Evolutionary conservation across 53 echinoderm and acorn worm species (phyloP), one percentile per base, ranked within the genome.

Genomic region (Arbacia lixula): DNA sequence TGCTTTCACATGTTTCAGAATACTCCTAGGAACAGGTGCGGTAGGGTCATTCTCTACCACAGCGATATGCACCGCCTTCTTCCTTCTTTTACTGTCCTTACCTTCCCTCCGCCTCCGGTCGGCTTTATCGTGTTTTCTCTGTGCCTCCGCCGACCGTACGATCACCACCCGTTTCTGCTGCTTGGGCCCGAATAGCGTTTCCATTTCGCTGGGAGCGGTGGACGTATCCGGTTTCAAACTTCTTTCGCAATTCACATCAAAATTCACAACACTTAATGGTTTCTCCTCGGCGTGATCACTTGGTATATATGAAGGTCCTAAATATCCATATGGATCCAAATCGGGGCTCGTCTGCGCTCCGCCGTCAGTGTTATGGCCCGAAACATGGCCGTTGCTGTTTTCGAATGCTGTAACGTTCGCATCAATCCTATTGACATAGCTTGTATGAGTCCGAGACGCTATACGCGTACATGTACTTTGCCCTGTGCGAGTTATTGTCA

Each of bases 321-420:
- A 41, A 43, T 25, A 43, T 81, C 82, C 82, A 63, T 64, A 43
- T 64, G 41, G 82, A 49, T 81, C 64, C 64, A 33, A 81, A 28
- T 31, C 32, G 8, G 64, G 64, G 4, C 42, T 32, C 58, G 50
- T 50, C 65, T 34, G 41, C 32, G 0, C 5, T 51, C 46, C 30
- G 9, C 42, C 64, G 21, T 50, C 52, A 46, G 29, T 28, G 2
- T 20, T 43, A 40, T 63, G 32, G 31, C 32, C 6, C 51, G 34
- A 81, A 81, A 81, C 64, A 81, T 81, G 82, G 82, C 82, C 82
- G 82, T 81, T 81, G 26, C 40, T 81, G 43, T 61, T 63, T 14
- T 36, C 39, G 42, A 62, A 34, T 63, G 82, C 19, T 39, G 16
- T 58, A 56, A 81, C 82, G 62, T 46, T 58, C 78, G 39, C 17